These are phyloP conservation scores for Sabellastarte sp. DNA, from an alignment of 2,888 invertebrate species.

Conservation along the genomic window DNA sequence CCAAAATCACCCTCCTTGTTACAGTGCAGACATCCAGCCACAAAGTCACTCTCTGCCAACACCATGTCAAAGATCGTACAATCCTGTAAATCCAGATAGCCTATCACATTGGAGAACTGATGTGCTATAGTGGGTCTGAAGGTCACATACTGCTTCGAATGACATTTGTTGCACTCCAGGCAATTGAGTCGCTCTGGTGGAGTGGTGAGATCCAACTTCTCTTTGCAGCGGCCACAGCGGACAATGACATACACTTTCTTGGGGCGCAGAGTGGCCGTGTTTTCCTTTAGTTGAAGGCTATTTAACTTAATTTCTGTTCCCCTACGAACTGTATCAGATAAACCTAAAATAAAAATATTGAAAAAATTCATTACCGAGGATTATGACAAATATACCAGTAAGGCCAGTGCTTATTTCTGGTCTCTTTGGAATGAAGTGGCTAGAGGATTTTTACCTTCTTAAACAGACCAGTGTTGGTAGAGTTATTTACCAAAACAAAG, in stretches of 20 bases:
- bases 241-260: constrained; percentile 43
- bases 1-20: constrained; percentile 46
- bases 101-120: constrained; percentile 46
- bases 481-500: too few species aligned
- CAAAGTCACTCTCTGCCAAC: constrained; percentile 50
- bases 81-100: constrained; percentile 54
- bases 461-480: too few species aligned
- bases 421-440: too few species aligned
- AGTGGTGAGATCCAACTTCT: constrained; percentile 41
- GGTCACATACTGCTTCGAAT: constrained; percentile 38
- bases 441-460: too few species aligned
- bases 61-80: constrained; percentile 56
- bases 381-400: too few species aligned
- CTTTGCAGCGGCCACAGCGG: constrained; percentile 50
- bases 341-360: too few species aligned
- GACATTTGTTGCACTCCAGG: constrained; percentile 50
- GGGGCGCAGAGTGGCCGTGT: constrained; percentile 63
- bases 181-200: constrained; percentile 38
- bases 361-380: too few species aligned
- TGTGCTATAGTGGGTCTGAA: constrained; percentile 53
- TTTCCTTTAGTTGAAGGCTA: constrained; percentile 72
- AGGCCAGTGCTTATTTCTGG: too few species aligned
- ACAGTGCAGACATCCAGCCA: constrained; percentile 56
- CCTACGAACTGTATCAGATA: too few species aligned
- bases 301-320: constrained; percentile 58